Evolutionary conservation across 2,113 vertebrate genomes (phyloP), one percentile per base, ranked within the genome.

Genomic region (Prinia subflava): DNA sequence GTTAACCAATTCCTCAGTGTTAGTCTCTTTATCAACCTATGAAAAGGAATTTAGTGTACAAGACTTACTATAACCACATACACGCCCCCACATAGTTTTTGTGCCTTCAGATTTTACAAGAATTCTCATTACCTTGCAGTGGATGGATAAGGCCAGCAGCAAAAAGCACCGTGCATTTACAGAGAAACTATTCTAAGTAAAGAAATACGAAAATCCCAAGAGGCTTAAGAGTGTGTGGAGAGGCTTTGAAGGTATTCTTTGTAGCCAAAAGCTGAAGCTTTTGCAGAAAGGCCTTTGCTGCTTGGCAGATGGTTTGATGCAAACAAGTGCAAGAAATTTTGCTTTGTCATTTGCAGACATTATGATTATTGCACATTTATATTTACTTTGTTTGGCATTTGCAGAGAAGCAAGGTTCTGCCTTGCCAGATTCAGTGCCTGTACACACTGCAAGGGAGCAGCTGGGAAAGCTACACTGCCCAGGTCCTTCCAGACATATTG

Each of bases 1-100:
- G 0, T 80, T 80, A 37, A 93, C 44, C 0, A 27, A 60, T 69
- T 96, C 96, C 25, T 98, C 98, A 0, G 98, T 99, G 75, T 98
- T 99, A 15, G 98, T 98, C 96, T 98, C 98, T 87, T 98, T 98
- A 95, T 99, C 98, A 24, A 98, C 98, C 98, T 99, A n/a, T 4
- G n/a, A 57, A 92, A 24, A 83, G 31, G 60, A 93, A 90, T 39
- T 24, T 17, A 33, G 21, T 67, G 75, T 42, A 15, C 9, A 35
- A 79, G 52, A 64, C 52, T 59, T 70, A n/a, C 35, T 74, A 2
- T 21, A 65, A 20, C 44, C 25, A 80, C 21, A 83, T 44, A 44
- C 37, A 10, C 12, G 30, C 22, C 33, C 47, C 53, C 31, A 44
- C 1, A 1, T 3, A 35, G 67, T 2, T 62, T 81, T 55, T 53